Conservation (phyloP, 1,140 invertebrate species). For the Elymnias hypermnestra region DNA sequence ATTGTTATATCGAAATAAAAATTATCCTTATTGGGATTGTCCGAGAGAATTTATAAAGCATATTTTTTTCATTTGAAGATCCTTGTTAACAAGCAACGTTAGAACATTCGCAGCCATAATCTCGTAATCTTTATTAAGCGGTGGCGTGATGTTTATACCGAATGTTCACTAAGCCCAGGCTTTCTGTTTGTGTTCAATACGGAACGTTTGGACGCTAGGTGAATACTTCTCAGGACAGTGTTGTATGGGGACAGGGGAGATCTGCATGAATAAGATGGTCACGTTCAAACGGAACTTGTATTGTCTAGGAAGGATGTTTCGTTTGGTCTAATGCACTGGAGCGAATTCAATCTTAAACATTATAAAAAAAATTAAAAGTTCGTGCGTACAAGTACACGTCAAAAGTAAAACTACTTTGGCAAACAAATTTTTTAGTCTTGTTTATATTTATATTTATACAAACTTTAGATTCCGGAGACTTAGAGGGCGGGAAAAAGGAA, state of each 20-base stretch:
- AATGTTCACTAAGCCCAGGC: slow-evolving; percentile 50
- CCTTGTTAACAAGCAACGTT: slow-evolving; percentile 7
- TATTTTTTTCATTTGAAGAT: slow-evolving; percentile 7
- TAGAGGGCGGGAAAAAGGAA: too few species aligned
- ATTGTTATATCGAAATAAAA: background rate
- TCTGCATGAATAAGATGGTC: slow-evolving; percentile 69
- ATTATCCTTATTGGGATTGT: background rate
- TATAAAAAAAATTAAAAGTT: too few species aligned
- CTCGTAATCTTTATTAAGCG: slow-evolving; percentile 52
- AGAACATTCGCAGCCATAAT: slow-evolving; percentile 23
- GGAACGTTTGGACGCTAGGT: slow-evolving; percentile 41
- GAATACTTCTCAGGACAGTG: slow-evolving; percentile 45
- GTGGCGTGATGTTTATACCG: slow-evolving; percentile 34
- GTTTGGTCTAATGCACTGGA: slow-evolving; percentile 7
- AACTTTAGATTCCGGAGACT: too few species aligned
- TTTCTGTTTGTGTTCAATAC: slow-evolving; percentile 45
- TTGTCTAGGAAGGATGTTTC: slow-evolving; percentile 3
- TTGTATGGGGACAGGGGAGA: slow-evolving; percentile 33
- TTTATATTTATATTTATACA: too few species aligned
- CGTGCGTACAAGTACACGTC: too few species aligned
- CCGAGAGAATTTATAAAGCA: background rate
- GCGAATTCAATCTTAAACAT: too few species aligned
- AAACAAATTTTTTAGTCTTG: too few species aligned
- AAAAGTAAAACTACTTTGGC: too few species aligned
- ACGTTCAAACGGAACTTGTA: slow-evolving; percentile 53